These are phyloP conservation scores for Cercopithecus mitis DNA, from an alignment of 2,797 vertebrate genomes.

Conservation along the genomic window DNA sequence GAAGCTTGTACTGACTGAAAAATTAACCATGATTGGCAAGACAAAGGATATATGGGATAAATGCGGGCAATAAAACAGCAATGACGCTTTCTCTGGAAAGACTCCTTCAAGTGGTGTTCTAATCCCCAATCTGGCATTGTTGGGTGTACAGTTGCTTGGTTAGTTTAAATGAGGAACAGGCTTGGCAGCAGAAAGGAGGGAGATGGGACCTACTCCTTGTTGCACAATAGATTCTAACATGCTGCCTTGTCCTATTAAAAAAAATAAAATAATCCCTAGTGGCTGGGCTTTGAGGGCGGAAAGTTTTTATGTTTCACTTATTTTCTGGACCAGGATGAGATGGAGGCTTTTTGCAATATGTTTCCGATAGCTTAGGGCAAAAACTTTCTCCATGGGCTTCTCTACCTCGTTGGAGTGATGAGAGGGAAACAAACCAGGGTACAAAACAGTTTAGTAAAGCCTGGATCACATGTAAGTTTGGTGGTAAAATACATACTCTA, in stretches of 20 bases:
- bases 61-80: not conserved
- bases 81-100: not conserved
- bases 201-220: not conserved
- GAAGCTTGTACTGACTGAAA: not conserved
- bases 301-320: not conserved
- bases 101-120: not conserved
- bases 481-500: not conserved
- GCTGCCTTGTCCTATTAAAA: not conserved
- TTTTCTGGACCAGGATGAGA: constrained; percentile 52
- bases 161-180: not conserved
- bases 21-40: not conserved
- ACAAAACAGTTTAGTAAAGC: constrained; percentile 36
- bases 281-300: not conserved
- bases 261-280: constrained; percentile 45
- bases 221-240: not conserved
- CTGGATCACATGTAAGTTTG: constrained; percentile 33
- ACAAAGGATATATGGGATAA: not conserved
- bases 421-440: constrained; percentile 29
- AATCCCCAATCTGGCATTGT: not conserved
- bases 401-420: not conserved
- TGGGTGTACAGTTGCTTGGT: not conserved
- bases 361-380: not conserved
- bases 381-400: constrained; percentile 29
- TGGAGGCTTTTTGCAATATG: constrained; percentile 35
- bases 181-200: not conserved